Evolutionary conservation across 2,113 vertebrate genomes (phyloP).

Genomic region (Brienomyrus longianalis): DNA sequence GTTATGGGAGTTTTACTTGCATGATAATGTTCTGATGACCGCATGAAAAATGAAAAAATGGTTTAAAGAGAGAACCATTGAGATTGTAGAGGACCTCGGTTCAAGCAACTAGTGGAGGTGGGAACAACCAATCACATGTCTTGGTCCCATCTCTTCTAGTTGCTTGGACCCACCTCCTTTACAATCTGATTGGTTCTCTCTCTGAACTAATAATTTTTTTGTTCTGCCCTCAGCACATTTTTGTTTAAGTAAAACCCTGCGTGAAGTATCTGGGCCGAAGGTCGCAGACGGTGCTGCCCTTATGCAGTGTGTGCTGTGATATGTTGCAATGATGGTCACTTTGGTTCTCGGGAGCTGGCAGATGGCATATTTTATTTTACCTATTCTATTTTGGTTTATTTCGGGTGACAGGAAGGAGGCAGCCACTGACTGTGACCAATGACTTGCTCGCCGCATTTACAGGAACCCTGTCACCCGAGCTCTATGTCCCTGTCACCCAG

Average conservation of each 20-base stretch:
- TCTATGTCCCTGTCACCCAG: background rate
- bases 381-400: background rate
- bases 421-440: background rate
- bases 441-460: background rate
- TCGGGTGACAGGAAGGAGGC: background rate
- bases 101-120: background rate
- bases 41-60: background rate
- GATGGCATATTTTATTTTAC: background rate
- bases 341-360: background rate
- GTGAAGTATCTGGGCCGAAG: background rate
- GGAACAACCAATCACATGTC: background rate
- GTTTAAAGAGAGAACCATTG: background rate
- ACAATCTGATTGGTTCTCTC: background rate
- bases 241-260: background rate
- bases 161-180: background rate
- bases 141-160: no score
- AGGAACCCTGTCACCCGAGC: background rate
- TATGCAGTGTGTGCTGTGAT: background rate
- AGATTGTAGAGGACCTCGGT: background rate
- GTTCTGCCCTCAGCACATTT: background rate
- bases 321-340: background rate
- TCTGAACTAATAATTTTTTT: background rate
- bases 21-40: background rate
- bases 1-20: background rate
- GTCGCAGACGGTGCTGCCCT: background rate